A percentile compares a stretch with the other conserved stretches of the same genome.
phyloP scores from a whole-genome alignment of 2,797 vertebrate genomes.

The Nasua narica region DNA sequence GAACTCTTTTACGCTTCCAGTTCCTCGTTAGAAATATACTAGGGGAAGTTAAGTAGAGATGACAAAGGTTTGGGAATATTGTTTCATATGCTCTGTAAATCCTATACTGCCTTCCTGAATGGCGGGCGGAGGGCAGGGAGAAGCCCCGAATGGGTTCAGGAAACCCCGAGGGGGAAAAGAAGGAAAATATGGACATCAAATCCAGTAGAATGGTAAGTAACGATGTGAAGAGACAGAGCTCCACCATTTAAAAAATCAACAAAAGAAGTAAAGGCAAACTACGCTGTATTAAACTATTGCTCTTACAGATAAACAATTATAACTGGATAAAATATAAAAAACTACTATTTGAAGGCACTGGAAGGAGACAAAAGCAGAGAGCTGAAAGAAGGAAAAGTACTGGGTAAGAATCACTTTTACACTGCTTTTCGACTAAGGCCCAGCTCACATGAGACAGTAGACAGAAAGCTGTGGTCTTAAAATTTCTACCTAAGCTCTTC shows the following conservation, averaged over 20 bases:
- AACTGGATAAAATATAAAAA: not conserved
- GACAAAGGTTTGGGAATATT: not conserved
- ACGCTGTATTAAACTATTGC: not conserved
- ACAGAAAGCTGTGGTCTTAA: not conserved
- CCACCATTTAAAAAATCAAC: not conserved
- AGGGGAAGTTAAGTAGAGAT: not conserved
- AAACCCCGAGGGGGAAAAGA: not conserved
- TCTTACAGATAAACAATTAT: not conserved
- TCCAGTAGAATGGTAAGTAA: not conserved
- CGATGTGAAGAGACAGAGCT: not conserved
- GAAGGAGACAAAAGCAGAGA: not conserved
- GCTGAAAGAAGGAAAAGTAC: not conserved
- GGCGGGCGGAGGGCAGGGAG: rapidly evolving
- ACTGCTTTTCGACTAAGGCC: not conserved
- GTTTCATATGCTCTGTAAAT: not conserved
- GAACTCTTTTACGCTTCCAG: not conserved
- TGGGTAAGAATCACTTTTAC: not conserved
- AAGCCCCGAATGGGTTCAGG: not conserved
- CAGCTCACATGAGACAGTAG: not conserved
- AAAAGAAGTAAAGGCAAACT: not conserved
- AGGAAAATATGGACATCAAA: not conserved
- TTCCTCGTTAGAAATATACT: not conserved
- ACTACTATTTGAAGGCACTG: not conserved
- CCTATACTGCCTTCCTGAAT: not conserved
- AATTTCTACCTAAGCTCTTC: not conserved